phyloP scores from a whole-genome alignment of 2,888 invertebrate genomes.

The Ectemnius lituratus region DNA sequence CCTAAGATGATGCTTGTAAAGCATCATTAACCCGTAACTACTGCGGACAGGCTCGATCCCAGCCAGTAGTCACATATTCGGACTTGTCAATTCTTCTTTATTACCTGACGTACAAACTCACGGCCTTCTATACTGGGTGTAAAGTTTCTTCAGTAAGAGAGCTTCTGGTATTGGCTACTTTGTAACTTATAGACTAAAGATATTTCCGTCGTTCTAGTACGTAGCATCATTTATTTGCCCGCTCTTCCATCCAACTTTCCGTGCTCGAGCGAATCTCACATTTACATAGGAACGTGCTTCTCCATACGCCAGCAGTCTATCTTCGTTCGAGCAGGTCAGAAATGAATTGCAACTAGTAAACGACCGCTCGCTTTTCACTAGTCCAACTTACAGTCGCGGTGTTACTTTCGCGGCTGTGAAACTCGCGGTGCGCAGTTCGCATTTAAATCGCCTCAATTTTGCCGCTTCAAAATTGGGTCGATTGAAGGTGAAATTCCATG shows the following conservation, averaged over 20 bases:
- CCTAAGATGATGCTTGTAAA: not conserved
- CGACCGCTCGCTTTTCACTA: not conserved
- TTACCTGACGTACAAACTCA: not conserved
- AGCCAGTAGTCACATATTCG: too few species aligned
- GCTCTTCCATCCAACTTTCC: constrained; percentile 15
- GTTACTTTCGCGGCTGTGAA: constrained; percentile 5
- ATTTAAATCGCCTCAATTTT: too few species aligned
- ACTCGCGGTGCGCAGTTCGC: not conserved
- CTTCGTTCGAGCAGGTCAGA: constrained; percentile 3
- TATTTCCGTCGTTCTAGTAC: too few species aligned
- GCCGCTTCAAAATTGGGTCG: too few species aligned
- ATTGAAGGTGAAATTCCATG: too few species aligned
- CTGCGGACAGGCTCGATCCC: too few species aligned
- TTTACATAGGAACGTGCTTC: constrained; percentile 33
- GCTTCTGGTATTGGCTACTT: too few species aligned
- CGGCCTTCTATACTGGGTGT: too few species aligned
- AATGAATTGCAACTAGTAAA: constrained; percentile 8
- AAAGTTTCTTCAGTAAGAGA: too few species aligned
- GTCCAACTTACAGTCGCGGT: not conserved
- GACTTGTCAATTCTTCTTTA: too few species aligned
- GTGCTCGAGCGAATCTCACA: constrained; percentile 27
- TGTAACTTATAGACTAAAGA: too few species aligned
- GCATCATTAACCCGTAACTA: constrained; percentile 10
- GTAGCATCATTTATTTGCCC: constrained; percentile 12
- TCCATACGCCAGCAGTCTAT: constrained; percentile 12